Conservation (phyloP, 2,113 vertebrate species). For the Atrichornis clamosus region DNA sequence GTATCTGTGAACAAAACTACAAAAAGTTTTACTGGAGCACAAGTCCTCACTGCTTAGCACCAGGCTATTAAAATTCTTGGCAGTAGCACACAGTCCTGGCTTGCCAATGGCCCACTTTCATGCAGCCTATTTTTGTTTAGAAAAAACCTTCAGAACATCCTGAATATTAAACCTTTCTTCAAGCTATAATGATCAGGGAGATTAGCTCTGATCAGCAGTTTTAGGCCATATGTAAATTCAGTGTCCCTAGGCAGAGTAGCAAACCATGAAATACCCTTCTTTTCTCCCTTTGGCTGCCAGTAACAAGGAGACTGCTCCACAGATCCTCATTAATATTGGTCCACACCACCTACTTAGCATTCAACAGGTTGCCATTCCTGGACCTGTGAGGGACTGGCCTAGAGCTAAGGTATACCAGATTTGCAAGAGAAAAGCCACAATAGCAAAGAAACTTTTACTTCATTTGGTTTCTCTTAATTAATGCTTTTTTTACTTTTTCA, state of each 20-base stretch:
- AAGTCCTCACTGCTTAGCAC: background rate
- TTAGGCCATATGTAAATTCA: slow-evolving; percentile 35
- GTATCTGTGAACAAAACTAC: background rate
- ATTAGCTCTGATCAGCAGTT: slow-evolving; percentile 53
- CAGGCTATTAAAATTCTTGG: slow-evolving; percentile 10
- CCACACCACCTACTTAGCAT: background rate
- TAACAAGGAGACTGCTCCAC: background rate
- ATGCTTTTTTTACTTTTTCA: background rate
- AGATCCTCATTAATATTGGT: background rate
- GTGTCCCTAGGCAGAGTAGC: slow-evolving; percentile 10
- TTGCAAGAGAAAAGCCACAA: slow-evolving; percentile 17
- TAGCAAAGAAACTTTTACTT: background rate
- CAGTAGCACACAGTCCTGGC: background rate
- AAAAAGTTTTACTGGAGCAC: background rate
- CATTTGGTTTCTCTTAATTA: slow-evolving; percentile 12
- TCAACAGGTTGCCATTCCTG: background rate
- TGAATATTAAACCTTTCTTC: slow-evolving; percentile 46
- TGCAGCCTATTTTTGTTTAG: slow-evolving; percentile 39
- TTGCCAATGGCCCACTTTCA: slow-evolving; percentile 29
- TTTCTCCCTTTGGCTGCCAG: background rate
- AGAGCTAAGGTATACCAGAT: background rate
- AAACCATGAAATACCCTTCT: background rate
- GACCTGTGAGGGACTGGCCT: background rate
- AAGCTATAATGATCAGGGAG: slow-evolving; percentile 48
- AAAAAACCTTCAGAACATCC: background rate